Base-by-base conservation (phyloP, 2,888 invertebrate species). In the Crioceris asparagi region DNA sequence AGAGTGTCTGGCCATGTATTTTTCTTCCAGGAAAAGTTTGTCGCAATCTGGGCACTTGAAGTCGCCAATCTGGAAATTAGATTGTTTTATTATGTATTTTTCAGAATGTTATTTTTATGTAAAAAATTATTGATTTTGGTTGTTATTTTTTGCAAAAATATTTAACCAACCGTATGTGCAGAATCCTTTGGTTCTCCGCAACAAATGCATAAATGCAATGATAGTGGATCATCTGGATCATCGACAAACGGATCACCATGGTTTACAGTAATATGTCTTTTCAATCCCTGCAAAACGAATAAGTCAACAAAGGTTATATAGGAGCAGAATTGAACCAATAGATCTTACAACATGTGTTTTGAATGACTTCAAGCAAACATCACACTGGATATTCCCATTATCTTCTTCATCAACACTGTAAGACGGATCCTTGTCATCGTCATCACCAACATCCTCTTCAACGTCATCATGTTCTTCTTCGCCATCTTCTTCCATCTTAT, bases 1-100 rank as follows among this genome's bases (percentile, higher is more conserved):
- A 11, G 71, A 61, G 60, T 88, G 87, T 5, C 76, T 69, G 31
- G 74, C 70, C 42, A 77, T 71, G 47, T 75, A 79, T 17, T 72
- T 67, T 54, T 75, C 70, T 21, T 79, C 74, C 53, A 77, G 75
- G 54, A 86, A 88, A 3, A 78, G 73, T 55, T 85, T 82, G 8
- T 74, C 71, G 53, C 88, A 90, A 46, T 75, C 58, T 1, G 58
- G 53, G 53, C 77, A 77, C 44, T 69, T 64, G 49, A 64, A 67
- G 32, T 70, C 64, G 4, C 75, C 75, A n/a, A 58, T 57, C 70
- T 70, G 43, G 17, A 37, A 52, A 38, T 11, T 29, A 12, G 10
- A 26, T 36, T 18, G 14, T 18, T 38, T 12, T 17, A 27, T 27
- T 30, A 17, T 5, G 14, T 3, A 29, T 35, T 10, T 7, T 17